Evolutionary conservation across 1,140 invertebrate genomes (phyloP).

Genomic region (Euura saliciscinereae): DNA sequence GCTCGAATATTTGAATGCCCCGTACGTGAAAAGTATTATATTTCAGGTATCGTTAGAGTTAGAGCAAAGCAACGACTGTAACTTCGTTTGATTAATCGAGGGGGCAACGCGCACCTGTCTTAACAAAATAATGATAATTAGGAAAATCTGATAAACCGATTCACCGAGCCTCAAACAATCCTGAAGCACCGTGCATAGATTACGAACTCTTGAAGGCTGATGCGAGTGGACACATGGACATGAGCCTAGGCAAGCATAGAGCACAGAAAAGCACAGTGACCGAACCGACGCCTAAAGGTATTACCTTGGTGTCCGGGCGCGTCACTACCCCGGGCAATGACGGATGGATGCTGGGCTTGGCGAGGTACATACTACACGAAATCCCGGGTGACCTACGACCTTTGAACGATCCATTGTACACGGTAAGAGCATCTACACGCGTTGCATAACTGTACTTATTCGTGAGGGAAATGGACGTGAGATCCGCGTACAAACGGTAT

Average conservation of each 20-base stretch:
- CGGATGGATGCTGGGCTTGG: constrained; percentile 4
- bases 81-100: background rate
- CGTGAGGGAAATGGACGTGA: background rate
- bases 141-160: too few species aligned
- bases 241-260: background rate
- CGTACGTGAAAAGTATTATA: background rate
- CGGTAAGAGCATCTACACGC: constrained; percentile 1
- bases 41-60: background rate
- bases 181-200: too few species aligned
- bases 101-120: background rate
- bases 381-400: background rate
- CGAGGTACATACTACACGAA: constrained; percentile 2
- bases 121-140: background rate
- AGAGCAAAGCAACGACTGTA: background rate
- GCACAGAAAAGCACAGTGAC: background rate
- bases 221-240: background rate
- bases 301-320: constrained; percentile 1
- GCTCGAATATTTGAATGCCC: background rate
- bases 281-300: background rate
- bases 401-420: constrained; percentile 2
- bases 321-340: background rate
- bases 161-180: too few species aligned
- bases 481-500: background rate
- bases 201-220: too few species aligned
- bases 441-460: background rate